Percentiles rank a stretch among this genome's conserved stretches.
Evolutionary conservation across 2,113 vertebrate species (phyloP).

Genomic region (Sinosuthora webbiana): DNA sequence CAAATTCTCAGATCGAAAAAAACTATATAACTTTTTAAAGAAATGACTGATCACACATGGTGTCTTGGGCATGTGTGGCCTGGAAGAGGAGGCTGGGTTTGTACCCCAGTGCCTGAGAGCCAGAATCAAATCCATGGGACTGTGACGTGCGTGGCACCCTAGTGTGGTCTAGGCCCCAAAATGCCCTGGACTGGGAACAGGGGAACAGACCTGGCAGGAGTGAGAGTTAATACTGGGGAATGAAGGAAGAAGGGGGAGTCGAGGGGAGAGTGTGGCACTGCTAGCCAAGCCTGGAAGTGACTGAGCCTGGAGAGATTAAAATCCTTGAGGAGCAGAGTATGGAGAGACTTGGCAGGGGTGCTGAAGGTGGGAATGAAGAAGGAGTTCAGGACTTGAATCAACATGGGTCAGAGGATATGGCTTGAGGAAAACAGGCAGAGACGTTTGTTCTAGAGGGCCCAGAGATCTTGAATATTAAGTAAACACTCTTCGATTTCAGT

Average conservation of each 20-base stretch:
- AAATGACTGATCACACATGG: neutral
- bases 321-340: neutral
- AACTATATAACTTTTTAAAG: neutral
- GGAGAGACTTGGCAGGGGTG: neutral
- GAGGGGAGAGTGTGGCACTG: neutral
- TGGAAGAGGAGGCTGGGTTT: neutral
- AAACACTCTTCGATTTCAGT: neutral
- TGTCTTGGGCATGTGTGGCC: neutral
- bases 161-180: neutral
- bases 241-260: neutral
- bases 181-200: neutral
- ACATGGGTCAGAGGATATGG: neutral
- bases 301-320: neutral
- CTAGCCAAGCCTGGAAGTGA: neutral
- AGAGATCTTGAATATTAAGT: neutral
- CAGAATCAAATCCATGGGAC: fast-evolving
- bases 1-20: neutral
- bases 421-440: neutral
- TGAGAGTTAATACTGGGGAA: neutral
- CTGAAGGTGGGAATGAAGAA: neutral
- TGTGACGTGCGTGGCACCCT: fast-evolving
- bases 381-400: neutral
- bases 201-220: fast-evolving
- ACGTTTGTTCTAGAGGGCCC: neutral
- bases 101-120: neutral